Percentiles rank a stretch among this genome's conserved stretches.
phyloP scores from a whole-genome alignment of 2,797 vertebrate genomes.

The Neoniphon sammara region DNA sequence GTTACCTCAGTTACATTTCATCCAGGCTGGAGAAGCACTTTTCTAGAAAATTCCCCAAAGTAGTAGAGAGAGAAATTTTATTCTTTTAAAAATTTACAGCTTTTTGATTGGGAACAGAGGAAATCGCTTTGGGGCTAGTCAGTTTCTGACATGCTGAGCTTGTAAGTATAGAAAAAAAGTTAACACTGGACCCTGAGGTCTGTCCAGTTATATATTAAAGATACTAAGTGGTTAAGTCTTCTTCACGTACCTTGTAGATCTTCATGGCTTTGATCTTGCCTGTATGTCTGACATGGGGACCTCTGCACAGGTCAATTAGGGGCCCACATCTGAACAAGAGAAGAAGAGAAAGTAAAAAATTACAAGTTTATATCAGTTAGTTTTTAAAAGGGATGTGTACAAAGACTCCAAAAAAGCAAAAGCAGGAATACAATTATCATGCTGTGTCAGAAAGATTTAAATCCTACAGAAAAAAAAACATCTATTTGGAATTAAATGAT shows the following conservation, averaged over 20 bases:
- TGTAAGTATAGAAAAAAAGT: no score
- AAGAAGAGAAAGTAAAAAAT: neutral
- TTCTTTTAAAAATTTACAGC: no score
- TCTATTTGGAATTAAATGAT: neutral
- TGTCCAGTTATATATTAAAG: no score
- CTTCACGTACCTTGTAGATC: slow-evolving; percentile 89
- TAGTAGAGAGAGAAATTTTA: no score
- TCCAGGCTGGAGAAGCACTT: neutral
- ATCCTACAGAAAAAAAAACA: neutral
- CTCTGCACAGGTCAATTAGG: slow-evolving; percentile 93
- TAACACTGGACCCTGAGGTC: no score
- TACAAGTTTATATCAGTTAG: neutral
- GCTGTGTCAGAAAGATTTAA: neutral
- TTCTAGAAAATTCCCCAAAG: neutral
- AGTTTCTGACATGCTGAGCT: neutral
- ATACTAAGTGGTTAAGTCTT: no score
- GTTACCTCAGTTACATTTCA: neutral
- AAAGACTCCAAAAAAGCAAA: neutral
- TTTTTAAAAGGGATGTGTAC: neutral
- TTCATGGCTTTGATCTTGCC: slow-evolving; percentile 95
- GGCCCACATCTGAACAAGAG: slow-evolving; percentile 87
- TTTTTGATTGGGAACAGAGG: no score
- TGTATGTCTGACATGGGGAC: slow-evolving; percentile 95
- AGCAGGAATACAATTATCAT: neutral
- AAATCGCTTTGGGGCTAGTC: neutral